These are phyloP conservation scores for Stenodema calcarata DNA, from an alignment of 2,888 invertebrate species.

Conservation along the genomic window DNA sequence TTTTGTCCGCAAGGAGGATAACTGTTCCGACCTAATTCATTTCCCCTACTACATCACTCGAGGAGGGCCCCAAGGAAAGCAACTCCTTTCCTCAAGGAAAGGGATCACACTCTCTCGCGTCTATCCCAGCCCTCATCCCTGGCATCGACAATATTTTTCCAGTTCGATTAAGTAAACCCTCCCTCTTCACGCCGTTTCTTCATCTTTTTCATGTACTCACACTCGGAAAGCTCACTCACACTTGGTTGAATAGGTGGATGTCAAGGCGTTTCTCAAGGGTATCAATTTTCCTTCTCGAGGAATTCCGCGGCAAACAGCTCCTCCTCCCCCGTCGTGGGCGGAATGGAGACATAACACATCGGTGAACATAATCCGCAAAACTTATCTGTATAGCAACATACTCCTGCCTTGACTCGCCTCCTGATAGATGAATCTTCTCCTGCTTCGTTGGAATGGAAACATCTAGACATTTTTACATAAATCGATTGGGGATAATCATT, in stretches of 20 bases:
- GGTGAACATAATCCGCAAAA: not conserved
- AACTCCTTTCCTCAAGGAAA: not conserved
- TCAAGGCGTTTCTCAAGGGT: not conserved
- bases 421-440: not conserved
- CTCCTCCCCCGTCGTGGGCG: not conserved
- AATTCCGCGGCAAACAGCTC: not conserved
- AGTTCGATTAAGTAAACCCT: conserved; percentile 17
- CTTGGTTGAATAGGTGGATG: not conserved
- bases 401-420: not conserved
- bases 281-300: conserved; percentile 15
- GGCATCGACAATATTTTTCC: conserved; percentile 26
- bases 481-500: too few species aligned
- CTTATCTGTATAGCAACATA: not conserved
- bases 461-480: not conserved
- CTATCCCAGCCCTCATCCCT: not conserved
- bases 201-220: not conserved
- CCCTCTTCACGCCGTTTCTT: not conserved
- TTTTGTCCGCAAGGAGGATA: conserved; percentile 46
- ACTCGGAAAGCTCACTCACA: not conserved
- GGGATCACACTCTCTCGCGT: not conserved
- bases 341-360: not conserved
- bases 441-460: not conserved
- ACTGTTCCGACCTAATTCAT: conserved; percentile 48
- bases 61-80: not conserved
- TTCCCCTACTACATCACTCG: conserved; percentile 43